Base-by-base conservation (phyloP, 2,113 vertebrate genomes). In the Strigops habroptila region DNA sequence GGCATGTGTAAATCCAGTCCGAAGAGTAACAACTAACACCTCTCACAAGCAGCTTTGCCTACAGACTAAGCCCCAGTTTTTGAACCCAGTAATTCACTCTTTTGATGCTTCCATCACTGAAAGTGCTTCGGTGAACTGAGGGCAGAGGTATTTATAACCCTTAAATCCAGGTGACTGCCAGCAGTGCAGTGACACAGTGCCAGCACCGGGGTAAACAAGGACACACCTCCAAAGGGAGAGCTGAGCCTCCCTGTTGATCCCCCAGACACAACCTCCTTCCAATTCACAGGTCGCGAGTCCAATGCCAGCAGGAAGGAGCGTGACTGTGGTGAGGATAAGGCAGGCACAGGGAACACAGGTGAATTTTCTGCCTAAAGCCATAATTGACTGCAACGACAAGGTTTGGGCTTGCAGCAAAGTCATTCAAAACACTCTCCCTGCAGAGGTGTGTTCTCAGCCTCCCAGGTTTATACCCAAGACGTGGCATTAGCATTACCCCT, bases 241-340 rank as follows among this genome's bases (percentile, higher is more conserved):
- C 51, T 46, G 28, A n/a, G 73, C 43, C 53, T 39, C 44, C 41
- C 87, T 3, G 0, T 0, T 5, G 35, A 51, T 62, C 68, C 19
- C 48, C 37, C 57, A 88, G 51, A 53, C 51, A 57, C 51, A 60
- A 23, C 39, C 31, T 73, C 75, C 69, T 55, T 16, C 43, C 0
- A 0, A 4, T 1, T 33, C 70, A 19, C 64, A 39, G 4, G 4
- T 3, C 0, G 4, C 2, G 24, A 41, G 0, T 53, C 74, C n/a
- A 53, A 14, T 2, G 41, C 18, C 64, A 82, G 49, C 86, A 92
- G 91, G 51, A 85, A 41, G 67, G 67, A 43, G 0, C 7, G 21
- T 0, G 10, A 60, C 70, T 35, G 57, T 14, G 43, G 19, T 1
- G 68, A 67, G 76, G 59, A 14, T 7, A 59, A 70, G 18, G 55